A percentile compares a stretch with the other conserved stretches of the same genome.
Conservation (phyloP, 1,140 invertebrate genomes). For the Drosophila orosa region DNA sequence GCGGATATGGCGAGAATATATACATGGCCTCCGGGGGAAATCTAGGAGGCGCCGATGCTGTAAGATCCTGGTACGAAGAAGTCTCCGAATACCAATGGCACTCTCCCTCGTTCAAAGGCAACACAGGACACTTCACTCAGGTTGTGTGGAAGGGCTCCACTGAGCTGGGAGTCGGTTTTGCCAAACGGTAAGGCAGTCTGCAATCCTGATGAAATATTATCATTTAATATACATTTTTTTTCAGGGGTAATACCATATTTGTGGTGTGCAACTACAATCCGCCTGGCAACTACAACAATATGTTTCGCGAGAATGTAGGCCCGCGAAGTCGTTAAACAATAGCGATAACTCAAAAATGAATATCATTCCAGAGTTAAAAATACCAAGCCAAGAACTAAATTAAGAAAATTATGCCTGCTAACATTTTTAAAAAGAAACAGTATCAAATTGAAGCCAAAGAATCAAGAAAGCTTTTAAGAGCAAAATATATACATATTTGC, state of each 20-base stretch:
- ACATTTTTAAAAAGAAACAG: slow-evolving; percentile 3
- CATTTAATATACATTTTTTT: neutral
- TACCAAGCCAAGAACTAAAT: neutral
- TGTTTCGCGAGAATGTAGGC: slow-evolving; percentile 56
- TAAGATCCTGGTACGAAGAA: slow-evolving; percentile 88
- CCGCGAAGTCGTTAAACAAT: slow-evolving; percentile 19
- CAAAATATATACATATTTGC: neutral
- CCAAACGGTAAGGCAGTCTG: slow-evolving; percentile 85
- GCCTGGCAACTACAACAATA: slow-evolving; percentile 63
- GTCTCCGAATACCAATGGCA: slow-evolving; percentile 85
- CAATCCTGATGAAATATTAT: too few relatives aligned
- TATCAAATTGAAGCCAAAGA: neutral
- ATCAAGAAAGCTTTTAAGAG: neutral
- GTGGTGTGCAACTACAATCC: slow-evolving; percentile 78
- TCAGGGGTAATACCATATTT: slow-evolving; percentile 58
- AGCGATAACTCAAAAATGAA: neutral
- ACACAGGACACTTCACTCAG: slow-evolving; percentile 89
- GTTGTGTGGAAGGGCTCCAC: slow-evolving; percentile 89
- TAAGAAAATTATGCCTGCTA: too few relatives aligned
- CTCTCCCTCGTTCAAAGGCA: slow-evolving; percentile 88
- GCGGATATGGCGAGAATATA: slow-evolving; percentile 93
- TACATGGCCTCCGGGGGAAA: slow-evolving; percentile 88
- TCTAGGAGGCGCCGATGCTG: slow-evolving; percentile 85
- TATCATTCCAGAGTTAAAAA: slow-evolving; percentile 6
- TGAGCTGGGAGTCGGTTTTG: slow-evolving; percentile 90